Base-by-base conservation (phyloP, 2,888 invertebrate species). In the Drosophila tanythrix region DNA sequence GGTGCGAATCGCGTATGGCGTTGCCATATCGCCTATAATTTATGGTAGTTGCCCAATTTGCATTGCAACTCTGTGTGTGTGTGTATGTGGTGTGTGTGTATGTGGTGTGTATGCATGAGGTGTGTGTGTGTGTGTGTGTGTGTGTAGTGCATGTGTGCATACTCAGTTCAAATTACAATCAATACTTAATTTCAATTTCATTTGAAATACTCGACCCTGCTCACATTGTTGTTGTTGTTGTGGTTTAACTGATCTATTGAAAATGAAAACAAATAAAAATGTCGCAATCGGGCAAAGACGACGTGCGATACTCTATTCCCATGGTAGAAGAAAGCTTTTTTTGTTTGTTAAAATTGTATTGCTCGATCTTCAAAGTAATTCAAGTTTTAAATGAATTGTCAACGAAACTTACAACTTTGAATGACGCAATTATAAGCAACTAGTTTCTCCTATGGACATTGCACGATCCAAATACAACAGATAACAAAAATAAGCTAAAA, bases 141-240 rank as follows among this genome's bases (percentile, higher is more conserved):
- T 66, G 62, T 65, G 48, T 4, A 15, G 15, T 25, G 2, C 8
- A 25, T 46, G 25, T 25, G 29, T 33, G n/a, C 38, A 51, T 55
- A 53, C 31, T 21, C 70, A 72, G 64, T 75, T 84, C 58, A 76
- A 85, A 80, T 85, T 78, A 76, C 83, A 81, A 85, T 86, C 83
- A 71, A 85, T 88, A 81, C 76, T 72, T 83, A 74, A 81, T 85
- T 85, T 85, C 89, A 81, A 76, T 85, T 85, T 85, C 75, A 78
- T 81, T 81, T 81, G 70, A 78, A 70, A 58, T 67, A 65, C 56
- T n/a, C 66, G 76, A 65, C 72, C 59, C 64, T 61, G 61, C 50
- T 29, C 15, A 51, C 7, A 27, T 57, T 53, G 40, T 50, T 57
- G 21, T 55, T 71, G 72, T 36, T 38, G 36, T 36, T 36, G 15